phyloP scores from a whole-genome alignment of 1,140 invertebrate genomes.

The Cotesia glomerata region DNA sequence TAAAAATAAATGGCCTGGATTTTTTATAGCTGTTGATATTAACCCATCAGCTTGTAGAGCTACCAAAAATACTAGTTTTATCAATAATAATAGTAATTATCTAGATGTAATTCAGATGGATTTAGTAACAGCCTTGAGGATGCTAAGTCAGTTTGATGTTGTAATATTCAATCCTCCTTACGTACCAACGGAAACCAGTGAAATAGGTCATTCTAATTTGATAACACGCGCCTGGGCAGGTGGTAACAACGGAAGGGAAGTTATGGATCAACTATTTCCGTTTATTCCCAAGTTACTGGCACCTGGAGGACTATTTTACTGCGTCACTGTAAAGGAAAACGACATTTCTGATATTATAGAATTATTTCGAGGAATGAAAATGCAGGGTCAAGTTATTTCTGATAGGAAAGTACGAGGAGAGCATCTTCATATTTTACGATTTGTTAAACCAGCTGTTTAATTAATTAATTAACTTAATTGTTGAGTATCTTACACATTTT shows the following conservation, averaged over 20 bases:
- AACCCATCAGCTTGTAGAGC: conserved; percentile 79
- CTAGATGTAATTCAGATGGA: conserved; percentile 75
- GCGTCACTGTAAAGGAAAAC: conserved; percentile 87
- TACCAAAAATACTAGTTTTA: conserved; percentile 70
- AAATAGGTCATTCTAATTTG: conserved; percentile 65
- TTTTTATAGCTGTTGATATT: conserved; percentile 81
- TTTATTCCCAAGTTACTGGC: conserved; percentile 74
- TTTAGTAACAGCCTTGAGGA: conserved; percentile 64
- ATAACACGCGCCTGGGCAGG: conserved; percentile 85
- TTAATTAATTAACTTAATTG: neutral
- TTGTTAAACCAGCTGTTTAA: conserved; percentile 48
- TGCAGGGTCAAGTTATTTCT: conserved; percentile 68
- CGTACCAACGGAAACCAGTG: conserved; percentile 82
- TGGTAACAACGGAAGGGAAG: conserved; percentile 76
- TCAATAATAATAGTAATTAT: conserved; percentile 66
- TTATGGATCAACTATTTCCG: conserved; percentile 80
- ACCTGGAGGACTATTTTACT: conserved; percentile 78
- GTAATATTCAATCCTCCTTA: conserved; percentile 98
- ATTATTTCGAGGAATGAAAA: conserved; percentile 67
- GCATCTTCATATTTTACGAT: conserved; percentile 71
- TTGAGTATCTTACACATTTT: conserved; percentile 5
- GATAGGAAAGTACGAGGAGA: conserved; percentile 77
- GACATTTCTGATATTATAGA: conserved; percentile 75
- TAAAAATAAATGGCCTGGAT: conserved; percentile 51
- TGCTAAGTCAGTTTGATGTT: conserved; percentile 74